Evolutionary conservation across 1,140 invertebrate genomes (phyloP).

Genomic region (Conopomorpha cramerella): DNA sequence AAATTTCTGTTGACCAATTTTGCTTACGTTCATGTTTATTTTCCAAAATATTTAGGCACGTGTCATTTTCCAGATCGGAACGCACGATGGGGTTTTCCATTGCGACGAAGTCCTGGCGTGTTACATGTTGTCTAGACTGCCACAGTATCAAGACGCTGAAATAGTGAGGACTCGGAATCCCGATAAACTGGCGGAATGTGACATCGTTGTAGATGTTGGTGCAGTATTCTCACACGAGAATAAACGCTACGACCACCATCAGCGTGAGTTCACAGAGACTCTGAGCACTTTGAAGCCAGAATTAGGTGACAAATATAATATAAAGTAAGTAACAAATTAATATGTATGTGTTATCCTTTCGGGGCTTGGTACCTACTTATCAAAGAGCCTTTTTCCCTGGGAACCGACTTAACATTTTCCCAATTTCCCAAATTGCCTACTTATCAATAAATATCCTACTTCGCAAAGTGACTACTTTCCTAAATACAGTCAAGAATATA

Average conservation of each 20-base stretch:
- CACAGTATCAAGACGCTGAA: conserved; percentile 78
- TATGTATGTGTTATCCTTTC: too few species aligned
- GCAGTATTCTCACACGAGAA: conserved; percentile 77
- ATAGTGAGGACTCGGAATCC: conserved; percentile 75
- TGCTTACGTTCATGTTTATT: too few species aligned
- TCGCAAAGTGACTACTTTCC: too few species aligned
- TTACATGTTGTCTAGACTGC: conserved; percentile 84
- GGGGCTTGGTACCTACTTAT: too few species aligned
- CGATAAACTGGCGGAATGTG: conserved; percentile 77
- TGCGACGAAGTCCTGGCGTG: conserved; percentile 96
- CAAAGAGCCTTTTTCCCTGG: too few species aligned
- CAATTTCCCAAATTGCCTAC: too few species aligned
- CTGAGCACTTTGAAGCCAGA: conserved; percentile 62
- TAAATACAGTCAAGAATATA: too few species aligned
- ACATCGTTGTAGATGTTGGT: conserved; percentile 98
- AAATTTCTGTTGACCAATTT: too few species aligned
- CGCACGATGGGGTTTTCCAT: conserved; percentile 86
- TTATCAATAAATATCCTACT: too few species aligned
- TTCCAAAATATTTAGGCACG: too few species aligned
- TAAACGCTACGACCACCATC: conserved; percentile 94
- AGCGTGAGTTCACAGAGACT: conserved; percentile 71
- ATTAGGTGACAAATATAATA: conserved; percentile 53
- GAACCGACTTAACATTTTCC: too few species aligned
- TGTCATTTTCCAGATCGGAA: conserved; percentile 75
- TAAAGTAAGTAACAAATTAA: conserved; percentile 59